Conservation (phyloP, 2,113 vertebrate genomes). For the Turnix velox region DNA sequence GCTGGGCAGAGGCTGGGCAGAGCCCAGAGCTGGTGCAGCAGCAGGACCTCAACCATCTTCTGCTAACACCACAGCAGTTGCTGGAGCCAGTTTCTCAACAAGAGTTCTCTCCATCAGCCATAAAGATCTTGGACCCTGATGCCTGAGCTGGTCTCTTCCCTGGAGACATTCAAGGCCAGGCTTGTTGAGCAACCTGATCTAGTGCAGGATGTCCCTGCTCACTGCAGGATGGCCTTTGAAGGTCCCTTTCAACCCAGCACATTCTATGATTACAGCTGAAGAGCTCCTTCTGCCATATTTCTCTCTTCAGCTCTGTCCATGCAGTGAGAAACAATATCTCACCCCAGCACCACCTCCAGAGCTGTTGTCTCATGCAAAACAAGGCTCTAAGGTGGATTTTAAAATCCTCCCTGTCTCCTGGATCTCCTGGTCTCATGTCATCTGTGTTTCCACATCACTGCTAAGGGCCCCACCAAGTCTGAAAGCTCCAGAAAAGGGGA, state of each 20-base stretch:
- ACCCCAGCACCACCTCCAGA: fast-evolving
- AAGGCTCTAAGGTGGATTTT: background rate
- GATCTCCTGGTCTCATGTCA: background rate
- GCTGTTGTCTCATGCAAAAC: background rate
- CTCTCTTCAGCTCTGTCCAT: fast-evolving
- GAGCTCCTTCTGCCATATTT: background rate
- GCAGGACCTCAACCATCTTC: background rate
- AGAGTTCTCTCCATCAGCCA: background rate
- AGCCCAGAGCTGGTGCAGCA: background rate
- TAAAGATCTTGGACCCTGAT: fast-evolving
- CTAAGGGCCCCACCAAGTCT: background rate
- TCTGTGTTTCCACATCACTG: background rate
- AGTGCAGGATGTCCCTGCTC: too few relatives aligned
- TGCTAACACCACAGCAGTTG: background rate
- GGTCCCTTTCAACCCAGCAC: too few relatives aligned
- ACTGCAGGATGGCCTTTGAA: too few relatives aligned
- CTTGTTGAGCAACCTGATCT: too few relatives aligned
- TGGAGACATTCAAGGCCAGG: too few relatives aligned
- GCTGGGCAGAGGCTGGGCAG: background rate
- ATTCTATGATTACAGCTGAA: too few relatives aligned
- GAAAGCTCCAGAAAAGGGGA: background rate
- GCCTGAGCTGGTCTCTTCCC: background rate
- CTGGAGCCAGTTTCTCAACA: background rate
- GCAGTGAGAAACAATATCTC: fast-evolving
- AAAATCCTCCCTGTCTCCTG: background rate